These are phyloP conservation scores for Trachurus trachurus DNA, from an alignment of 2,797 vertebrate species.

Conservation along the genomic window DNA sequence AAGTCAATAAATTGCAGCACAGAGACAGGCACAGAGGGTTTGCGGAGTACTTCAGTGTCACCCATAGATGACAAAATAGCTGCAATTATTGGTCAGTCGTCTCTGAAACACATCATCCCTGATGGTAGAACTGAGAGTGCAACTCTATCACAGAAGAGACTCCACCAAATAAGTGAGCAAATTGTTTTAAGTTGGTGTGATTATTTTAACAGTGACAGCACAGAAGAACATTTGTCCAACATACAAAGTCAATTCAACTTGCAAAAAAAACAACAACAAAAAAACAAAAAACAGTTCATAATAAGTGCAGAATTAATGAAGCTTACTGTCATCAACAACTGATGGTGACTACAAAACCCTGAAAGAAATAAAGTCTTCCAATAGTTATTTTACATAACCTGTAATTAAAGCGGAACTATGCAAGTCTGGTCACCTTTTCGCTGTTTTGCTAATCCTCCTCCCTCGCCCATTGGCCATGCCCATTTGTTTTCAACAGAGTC, in stretches of 20 bases:
- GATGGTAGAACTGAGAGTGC: constrained; percentile 12
- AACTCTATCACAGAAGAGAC: constrained; percentile 23
- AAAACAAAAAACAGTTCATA: constrained; percentile 17
- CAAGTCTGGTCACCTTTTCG: too few species aligned
- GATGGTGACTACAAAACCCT: not conserved
- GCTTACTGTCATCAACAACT: constrained; percentile 8
- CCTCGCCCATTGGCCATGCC: too few species aligned
- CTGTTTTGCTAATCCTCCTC: too few species aligned
- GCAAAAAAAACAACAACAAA: too few species aligned
- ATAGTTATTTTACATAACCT: not conserved
- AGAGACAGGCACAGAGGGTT: not conserved
- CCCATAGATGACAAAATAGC: constrained; percentile 29
- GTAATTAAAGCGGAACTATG: not conserved
- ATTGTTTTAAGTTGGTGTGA: not conserved
- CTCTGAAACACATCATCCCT: constrained; percentile 12
- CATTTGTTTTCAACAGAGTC: too few species aligned
- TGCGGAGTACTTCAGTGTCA: constrained; percentile 34
- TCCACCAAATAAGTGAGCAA: not conserved
- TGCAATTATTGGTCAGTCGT: constrained; percentile 33
- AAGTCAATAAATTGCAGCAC: constrained; percentile 12
- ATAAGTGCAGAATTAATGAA: constrained; percentile 8
- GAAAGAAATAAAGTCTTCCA: not conserved
- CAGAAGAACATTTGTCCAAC: not conserved
- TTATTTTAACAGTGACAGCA: not conserved
- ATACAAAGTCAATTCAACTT: not conserved